A percentile compares a stretch with the other conserved stretches of the same genome.
These are phyloP conservation scores for Liasis olivaceus DNA, from an alignment of 2,797 vertebrate genomes.

Conservation along the genomic window DNA sequence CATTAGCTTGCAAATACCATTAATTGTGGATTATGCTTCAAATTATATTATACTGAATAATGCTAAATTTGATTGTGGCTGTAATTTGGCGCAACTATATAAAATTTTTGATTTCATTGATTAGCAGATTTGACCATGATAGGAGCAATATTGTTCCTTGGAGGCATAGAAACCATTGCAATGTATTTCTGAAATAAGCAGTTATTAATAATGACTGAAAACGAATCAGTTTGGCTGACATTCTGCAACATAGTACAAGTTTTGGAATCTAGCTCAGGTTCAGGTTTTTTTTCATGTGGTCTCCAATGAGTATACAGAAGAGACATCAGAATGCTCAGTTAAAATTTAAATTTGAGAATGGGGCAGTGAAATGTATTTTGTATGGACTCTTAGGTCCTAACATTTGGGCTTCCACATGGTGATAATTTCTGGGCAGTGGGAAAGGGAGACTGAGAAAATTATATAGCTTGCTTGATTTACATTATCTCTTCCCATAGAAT, in stretches of 20 bases:
- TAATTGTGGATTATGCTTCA: constrained; percentile 12
- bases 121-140: constrained; percentile 62
- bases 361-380: neutral
- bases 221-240: neutral
- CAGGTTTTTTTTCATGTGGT: neutral
- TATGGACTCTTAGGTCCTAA: neutral
- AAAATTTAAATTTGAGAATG: neutral
- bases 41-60: constrained; percentile 12
- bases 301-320: no score
- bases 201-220: neutral
- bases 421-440: neutral
- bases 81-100: constrained; percentile 74
- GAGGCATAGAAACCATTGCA: neutral
- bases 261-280: neutral
- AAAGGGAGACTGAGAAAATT: neutral
- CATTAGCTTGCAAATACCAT: neutral
- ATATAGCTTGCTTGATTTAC: neutral
- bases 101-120: constrained; percentile 64
- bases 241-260: neutral
- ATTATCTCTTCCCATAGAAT: neutral
- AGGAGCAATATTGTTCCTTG: constrained; percentile 9
- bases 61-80: constrained; percentile 23
- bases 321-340: neutral
- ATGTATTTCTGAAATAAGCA: neutral
- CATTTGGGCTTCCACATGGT: neutral